Conservation (phyloP, 2,797 vertebrate genomes). For the Hyperoplus immaculatus region DNA sequence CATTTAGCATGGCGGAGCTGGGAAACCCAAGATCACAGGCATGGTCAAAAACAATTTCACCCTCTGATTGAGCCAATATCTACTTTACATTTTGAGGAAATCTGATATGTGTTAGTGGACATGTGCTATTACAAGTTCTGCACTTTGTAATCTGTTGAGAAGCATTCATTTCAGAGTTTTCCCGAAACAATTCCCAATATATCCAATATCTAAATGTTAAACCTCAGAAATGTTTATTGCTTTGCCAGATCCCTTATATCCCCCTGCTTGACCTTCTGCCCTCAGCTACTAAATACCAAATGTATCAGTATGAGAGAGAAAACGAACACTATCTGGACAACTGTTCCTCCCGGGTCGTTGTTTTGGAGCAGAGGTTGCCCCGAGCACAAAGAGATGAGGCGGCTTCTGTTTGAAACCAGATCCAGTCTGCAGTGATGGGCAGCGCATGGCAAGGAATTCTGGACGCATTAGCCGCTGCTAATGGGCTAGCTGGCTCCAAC, state of each 20-base stretch:
- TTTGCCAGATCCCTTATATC: background rate
- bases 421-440: slow-evolving; percentile 71
- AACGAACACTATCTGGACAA: slow-evolving; percentile 34
- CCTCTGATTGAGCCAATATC: slow-evolving; percentile 76
- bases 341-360: slow-evolving; percentile 41
- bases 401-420: slow-evolving; percentile 77
- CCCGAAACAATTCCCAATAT: background rate
- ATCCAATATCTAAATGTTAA: slow-evolving; percentile 1
- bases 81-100: slow-evolving; percentile 61
- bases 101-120: slow-evolving; percentile 35
- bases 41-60: slow-evolving; percentile 79
- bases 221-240: slow-evolving; percentile 1
- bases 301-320: background rate
- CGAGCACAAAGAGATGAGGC: slow-evolving; percentile 51
- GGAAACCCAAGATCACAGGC: slow-evolving; percentile 81
- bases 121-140: slow-evolving; percentile 3
- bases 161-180: slow-evolving; percentile 8
- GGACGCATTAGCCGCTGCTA: slow-evolving; percentile 76
- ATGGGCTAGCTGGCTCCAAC: slow-evolving; percentile 81
- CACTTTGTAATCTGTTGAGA: slow-evolving; percentile 13
- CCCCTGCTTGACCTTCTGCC: slow-evolving; percentile 6
- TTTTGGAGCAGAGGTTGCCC: slow-evolving; percentile 48
- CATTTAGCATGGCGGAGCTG: slow-evolving; percentile 77
- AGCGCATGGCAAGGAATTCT: slow-evolving; percentile 59
- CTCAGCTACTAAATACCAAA: slow-evolving; percentile 21